A percentile compares a stretch with the other conserved stretches of the same genome.
Conservation (phyloP, 1,140 invertebrate species). For the Phortica variegata region DNA sequence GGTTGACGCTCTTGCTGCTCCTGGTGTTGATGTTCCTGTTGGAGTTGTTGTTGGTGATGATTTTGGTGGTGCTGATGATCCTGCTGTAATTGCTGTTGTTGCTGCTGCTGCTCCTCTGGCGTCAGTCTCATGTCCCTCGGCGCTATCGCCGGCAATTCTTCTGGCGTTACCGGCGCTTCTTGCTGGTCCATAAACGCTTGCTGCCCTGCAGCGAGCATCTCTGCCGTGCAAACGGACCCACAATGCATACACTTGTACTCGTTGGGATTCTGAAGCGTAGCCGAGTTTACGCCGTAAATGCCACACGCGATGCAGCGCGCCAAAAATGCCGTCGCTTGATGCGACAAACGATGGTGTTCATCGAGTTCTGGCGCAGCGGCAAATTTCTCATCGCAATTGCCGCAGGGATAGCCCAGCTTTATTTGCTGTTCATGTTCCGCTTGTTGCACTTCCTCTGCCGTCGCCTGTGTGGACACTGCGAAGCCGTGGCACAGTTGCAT, state of each 20-base stretch:
- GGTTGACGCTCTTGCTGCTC: slow-evolving; percentile 34
- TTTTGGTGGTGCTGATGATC: slow-evolving; percentile 28
- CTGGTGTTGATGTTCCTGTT: slow-evolving; percentile 29
- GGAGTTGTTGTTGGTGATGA: slow-evolving; percentile 20
- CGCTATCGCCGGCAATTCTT: slow-evolving; percentile 47
- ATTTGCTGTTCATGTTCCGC: slow-evolving; percentile 30
- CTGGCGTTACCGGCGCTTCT: slow-evolving; percentile 45
- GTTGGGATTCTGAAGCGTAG: slow-evolving; percentile 43
- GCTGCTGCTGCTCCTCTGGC: slow-evolving; percentile 45
- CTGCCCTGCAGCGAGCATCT: slow-evolving; percentile 42
- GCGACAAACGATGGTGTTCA: slow-evolving; percentile 46
- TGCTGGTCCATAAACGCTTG: slow-evolving; percentile 48
- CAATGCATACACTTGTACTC: slow-evolving; percentile 52
- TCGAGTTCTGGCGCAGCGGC: slow-evolving; percentile 40
- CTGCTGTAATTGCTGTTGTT: slow-evolving; percentile 31
- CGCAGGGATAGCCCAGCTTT: slow-evolving; percentile 37
- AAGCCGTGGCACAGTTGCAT: slow-evolving; percentile 51
- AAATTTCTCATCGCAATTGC: slow-evolving; percentile 53
- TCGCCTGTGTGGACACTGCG: slow-evolving; percentile 31
- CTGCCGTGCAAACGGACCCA: slow-evolving; percentile 40
- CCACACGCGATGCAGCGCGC: slow-evolving; percentile 46
- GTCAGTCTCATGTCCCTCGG: slow-evolving; percentile 54
- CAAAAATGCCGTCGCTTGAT: slow-evolving; percentile 44
- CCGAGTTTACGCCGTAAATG: slow-evolving; percentile 45
- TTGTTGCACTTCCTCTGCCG: slow-evolving; percentile 31